Base-by-base conservation (phyloP, 35 echinoderm and acorn worm species). In the Chiridota heheva region DNA sequence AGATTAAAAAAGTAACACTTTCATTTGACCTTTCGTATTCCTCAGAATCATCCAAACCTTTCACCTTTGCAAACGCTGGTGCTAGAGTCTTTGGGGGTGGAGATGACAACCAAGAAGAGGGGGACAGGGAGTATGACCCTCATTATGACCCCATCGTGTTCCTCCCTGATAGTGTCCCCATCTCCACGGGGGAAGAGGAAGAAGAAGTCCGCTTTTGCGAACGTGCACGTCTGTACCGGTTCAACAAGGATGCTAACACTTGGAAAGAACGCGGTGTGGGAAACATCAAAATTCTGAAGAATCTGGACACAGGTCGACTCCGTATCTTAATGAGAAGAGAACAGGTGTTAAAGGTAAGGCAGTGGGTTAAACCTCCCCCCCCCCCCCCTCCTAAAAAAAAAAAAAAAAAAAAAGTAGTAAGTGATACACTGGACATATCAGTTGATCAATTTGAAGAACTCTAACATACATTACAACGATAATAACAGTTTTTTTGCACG, bases 191-290 rank as follows among this genome's bases (percentile, higher is more conserved):
- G 2, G 85, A 94, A 24, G 91, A 94, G 56, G 79, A 82, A 7
- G 85, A 94, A 32, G 86, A 77, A 8, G 65, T 67, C 1, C 36
- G 79, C 46, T 94, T 67, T 36, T 79, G 62, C 7, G 83, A 84
- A 42, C 40, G 85, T 34, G 59, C 69, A 27, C 53, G 62, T 37
- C 63, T 94, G 7, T 94, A 94, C 56, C 67, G 91, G 26, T 94
- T 79, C 44, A 81, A 87, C 40, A 68, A 65, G 33, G 63, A 60
- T 10, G 46, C 51, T 2, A 69, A 65, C 7, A 32, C 35, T 58
- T 94, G 91, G 91, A 94, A 88, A 60, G 91, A 94, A 44, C 69
- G 91, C 8, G 91, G 91, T 12, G 81, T 94, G 42, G 91, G 91
- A 1, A 74, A 88, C 15, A 46, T 94, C 12, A 94, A 94, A 45